A percentile compares a stretch with the other conserved stretches of the same genome.
Evolutionary conservation across 2,888 invertebrate species (phyloP).

Genomic region (Cantharis rustica): DNA sequence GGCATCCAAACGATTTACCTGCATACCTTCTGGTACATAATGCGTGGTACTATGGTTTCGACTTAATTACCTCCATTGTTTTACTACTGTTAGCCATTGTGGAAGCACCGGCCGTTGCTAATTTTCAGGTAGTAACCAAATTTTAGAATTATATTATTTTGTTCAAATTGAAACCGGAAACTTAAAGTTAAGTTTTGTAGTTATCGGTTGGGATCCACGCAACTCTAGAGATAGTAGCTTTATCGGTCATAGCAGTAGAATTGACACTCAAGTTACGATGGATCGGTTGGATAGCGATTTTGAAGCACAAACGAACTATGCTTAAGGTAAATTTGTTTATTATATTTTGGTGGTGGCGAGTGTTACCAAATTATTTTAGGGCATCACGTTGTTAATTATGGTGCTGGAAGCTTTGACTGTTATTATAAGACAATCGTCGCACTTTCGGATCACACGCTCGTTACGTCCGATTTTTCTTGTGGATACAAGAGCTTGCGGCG

Average conservation of each 20-base stretch:
- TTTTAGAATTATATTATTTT: not conserved
- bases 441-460: slow-evolving; percentile 86
- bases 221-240: slow-evolving; percentile 76
- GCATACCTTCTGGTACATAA: slow-evolving; percentile 88
- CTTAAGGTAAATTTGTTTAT: slow-evolving; percentile 66
- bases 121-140: slow-evolving; percentile 60
- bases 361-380: slow-evolving; percentile 59
- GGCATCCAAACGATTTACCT: slow-evolving; percentile 79
- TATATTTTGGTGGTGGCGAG: not conserved
- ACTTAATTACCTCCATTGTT: slow-evolving; percentile 75
- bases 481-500: slow-evolving; percentile 83
- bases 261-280: slow-evolving; percentile 80
- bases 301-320: slow-evolving; percentile 83
- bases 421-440: slow-evolving; percentile 78
- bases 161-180: not conserved
- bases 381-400: slow-evolving; percentile 77
- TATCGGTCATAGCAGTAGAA: slow-evolving; percentile 78
- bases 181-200: slow-evolving; percentile 50
- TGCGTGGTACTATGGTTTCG: slow-evolving; percentile 83
- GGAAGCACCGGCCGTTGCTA: slow-evolving; percentile 79
- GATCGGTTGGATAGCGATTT: slow-evolving; percentile 83
- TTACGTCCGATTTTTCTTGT: slow-evolving; percentile 86
- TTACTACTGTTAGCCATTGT: slow-evolving; percentile 77
- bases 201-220: slow-evolving; percentile 81
- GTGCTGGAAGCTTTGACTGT: slow-evolving; percentile 81